Base-by-base conservation (phyloP, 2,888 invertebrate genomes). In the Philaethria dido region DNA sequence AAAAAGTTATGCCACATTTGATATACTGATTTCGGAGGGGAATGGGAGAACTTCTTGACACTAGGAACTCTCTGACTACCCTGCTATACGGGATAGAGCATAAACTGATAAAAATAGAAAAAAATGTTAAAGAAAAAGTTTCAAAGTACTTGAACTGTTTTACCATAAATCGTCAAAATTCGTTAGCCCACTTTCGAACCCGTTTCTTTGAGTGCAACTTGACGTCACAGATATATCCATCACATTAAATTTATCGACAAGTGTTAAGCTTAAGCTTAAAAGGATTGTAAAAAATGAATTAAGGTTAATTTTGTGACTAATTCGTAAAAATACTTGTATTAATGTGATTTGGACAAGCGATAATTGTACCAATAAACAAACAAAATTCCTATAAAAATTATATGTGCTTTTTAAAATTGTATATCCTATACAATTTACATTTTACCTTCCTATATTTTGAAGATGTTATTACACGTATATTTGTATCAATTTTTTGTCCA, bases 121-220 rank as follows among this genome's bases (percentile, higher is more conserved):
- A 55, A 39, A 55, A 20, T 39, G 14, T 18, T n/a, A n/a, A 39
- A n/a, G 9, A 55, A 22, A 55, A 9, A 39, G 9, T n/a, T 22
- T 55, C 16, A 42, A 57, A 42, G 22, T 11, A 42, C 57, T 57
- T 57, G 42, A 57, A 42, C 39, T 42, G 39, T 11, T 57, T 57
- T n/a, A 16, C 57, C 25, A 42, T 25, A 57, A 57, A 57, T 39
- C 25, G 42, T 57, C 42, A 47, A 60, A 60, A 47, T 60, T 60
- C 47, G 29, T 29, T 14, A 60, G 60, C 60, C 60, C 60, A 60
- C 60, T 60, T 60, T 60, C 60, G 47, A 60, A 60, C 60, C 29
- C 29, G 60, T 60, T 47, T 33, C 60, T 8, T 33, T 45, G 47
- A 60, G 45, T 47, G 29, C 45, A 20, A 47, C 42, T n/a, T 60